phyloP scores from a whole-genome alignment of 2,888 invertebrate genomes.

The Atethmia centrago region DNA sequence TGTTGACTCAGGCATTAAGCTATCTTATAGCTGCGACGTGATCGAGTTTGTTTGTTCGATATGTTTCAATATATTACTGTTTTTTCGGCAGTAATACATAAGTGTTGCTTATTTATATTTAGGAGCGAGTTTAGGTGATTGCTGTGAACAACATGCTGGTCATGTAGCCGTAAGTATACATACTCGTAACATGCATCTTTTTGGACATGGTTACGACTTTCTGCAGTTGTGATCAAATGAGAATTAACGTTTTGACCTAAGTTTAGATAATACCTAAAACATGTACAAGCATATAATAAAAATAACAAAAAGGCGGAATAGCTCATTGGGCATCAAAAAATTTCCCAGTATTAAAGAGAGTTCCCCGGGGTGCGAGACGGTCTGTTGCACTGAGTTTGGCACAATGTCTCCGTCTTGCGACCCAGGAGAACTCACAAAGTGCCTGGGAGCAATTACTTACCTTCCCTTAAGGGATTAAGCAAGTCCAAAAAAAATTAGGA shows the following conservation, averaged over 20 bases:
- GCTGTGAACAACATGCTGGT: constrained; percentile 25
- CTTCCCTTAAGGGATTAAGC: too few species aligned
- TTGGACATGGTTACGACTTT: constrained; percentile 25
- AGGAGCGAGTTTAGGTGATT: constrained; percentile 43
- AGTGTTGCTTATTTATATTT: constrained; percentile 52
- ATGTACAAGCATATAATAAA: too few species aligned
- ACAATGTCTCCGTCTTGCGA: too few species aligned
- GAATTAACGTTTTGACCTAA: neutral
- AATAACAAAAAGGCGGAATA: too few species aligned
- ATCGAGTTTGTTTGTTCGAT: constrained; percentile 63
- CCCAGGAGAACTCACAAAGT: too few species aligned
- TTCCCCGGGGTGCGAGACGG: too few species aligned
- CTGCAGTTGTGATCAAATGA: neutral
- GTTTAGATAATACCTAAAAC: too few species aligned
- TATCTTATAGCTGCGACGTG: constrained; percentile 72
- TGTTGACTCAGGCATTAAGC: constrained; percentile 66
- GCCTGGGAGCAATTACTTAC: too few species aligned
- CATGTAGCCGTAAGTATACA: constrained; percentile 15
- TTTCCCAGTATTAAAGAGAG: too few species aligned
- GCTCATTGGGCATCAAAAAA: too few species aligned
- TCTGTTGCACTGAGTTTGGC: too few species aligned
- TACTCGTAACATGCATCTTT: constrained; percentile 23
- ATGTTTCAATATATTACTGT: constrained; percentile 64
- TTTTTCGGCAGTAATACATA: constrained; percentile 54
- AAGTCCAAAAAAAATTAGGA: too few species aligned